Conservation (phyloP, 2,113 vertebrate species). For the Dolichallabes microphthalmus region DNA sequence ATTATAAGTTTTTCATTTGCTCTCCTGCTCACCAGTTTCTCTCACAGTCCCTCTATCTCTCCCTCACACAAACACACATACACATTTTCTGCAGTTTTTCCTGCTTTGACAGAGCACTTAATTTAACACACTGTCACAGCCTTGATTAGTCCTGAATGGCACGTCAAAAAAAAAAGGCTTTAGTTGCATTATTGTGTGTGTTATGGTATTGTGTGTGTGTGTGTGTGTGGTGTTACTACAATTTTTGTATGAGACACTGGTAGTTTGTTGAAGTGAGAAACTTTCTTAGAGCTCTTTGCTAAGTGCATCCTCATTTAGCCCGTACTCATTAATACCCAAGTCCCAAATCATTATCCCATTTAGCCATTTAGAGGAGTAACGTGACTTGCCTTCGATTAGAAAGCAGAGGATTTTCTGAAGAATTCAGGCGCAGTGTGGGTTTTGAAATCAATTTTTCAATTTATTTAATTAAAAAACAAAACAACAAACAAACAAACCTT, state of each 20-base stretch:
- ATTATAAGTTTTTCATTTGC: neutral
- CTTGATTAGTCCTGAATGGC: neutral
- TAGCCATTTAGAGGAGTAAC: slow-evolving; percentile 2
- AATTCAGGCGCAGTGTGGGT: neutral
- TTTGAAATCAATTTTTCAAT: neutral
- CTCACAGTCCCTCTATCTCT: neutral
- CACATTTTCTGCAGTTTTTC: neutral
- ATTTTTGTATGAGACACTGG: neutral
- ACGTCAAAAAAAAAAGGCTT: neutral
- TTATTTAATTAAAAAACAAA: neutral
- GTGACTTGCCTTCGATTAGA: neutral
- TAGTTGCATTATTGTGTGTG: neutral
- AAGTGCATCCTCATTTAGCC: neutral
- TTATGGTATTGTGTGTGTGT: slow-evolving; percentile 2
- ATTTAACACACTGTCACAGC: neutral
- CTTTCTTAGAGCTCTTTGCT: neutral
- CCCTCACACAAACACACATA: neutral
- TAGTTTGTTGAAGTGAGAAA: neutral
- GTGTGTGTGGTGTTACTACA: neutral
- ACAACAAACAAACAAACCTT: neutral
- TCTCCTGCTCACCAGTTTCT: neutral
- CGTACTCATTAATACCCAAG: neutral
- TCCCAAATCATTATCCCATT: slow-evolving; percentile 16
- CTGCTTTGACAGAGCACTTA: neutral
- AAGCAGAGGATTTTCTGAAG: neutral